phyloP scores from a whole-genome alignment of 2,888 invertebrate genomes.

The Timandra comae region DNA sequence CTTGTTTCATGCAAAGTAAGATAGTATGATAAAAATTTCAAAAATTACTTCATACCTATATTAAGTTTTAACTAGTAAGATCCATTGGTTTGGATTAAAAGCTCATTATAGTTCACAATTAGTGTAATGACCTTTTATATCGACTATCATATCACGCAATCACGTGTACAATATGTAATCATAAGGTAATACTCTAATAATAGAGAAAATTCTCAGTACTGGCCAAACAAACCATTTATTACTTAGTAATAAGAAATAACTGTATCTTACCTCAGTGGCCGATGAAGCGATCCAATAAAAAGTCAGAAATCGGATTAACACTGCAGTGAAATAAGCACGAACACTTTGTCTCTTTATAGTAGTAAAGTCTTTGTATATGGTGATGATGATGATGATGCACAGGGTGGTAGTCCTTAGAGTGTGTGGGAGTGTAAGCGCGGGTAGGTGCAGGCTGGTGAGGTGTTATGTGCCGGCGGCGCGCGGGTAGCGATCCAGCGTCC shows the following conservation, averaged over 20 bases:
- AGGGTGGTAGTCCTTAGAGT: slow-evolving; percentile 34
- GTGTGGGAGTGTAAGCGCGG: slow-evolving; percentile 25
- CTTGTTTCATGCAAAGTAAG: too few relatives aligned
- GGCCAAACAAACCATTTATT: neutral
- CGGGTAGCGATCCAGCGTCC: slow-evolving; percentile 64
- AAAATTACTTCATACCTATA: too few relatives aligned
- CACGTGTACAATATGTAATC: too few relatives aligned
- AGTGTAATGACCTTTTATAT: too few relatives aligned
- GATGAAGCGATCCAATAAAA: slow-evolving; percentile 67
- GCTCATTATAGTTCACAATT: too few relatives aligned
- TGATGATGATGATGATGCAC: slow-evolving; percentile 44
- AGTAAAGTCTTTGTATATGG: slow-evolving; percentile 36
- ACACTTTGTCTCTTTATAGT: slow-evolving; percentile 61
- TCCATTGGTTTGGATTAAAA: too few relatives aligned
- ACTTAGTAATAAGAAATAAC: slow-evolving; percentile 4
- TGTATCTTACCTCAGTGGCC: slow-evolving; percentile 52
- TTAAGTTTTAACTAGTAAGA: too few relatives aligned
- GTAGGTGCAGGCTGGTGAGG: slow-evolving; percentile 33
- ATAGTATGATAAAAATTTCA: too few relatives aligned
- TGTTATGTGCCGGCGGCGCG: slow-evolving; percentile 65
- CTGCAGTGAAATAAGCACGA: slow-evolving; percentile 69
- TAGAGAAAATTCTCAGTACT: slow-evolving; percentile 1
- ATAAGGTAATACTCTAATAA: too few relatives aligned
- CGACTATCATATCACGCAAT: too few relatives aligned
- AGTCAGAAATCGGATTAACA: slow-evolving; percentile 68